Evolutionary conservation across 2,113 vertebrate species (phyloP), one percentile per base, ranked within the genome.

Genomic region (Leucopsar rothschildi): DNA sequence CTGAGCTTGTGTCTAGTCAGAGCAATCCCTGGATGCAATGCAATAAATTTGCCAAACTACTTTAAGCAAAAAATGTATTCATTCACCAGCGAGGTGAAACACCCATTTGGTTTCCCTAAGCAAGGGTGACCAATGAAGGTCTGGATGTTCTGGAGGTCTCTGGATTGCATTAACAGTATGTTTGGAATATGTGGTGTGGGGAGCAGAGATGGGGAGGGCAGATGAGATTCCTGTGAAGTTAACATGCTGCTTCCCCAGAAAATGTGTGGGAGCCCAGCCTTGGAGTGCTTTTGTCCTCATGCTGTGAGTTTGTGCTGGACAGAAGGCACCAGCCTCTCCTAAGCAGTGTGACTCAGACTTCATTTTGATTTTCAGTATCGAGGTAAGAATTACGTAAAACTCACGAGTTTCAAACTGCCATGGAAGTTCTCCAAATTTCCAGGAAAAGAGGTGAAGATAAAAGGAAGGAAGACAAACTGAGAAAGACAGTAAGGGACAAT

Each of bases 21-120:
- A 90, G 28, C 55, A 90, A 42, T 35, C 45, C 45, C 9, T 45
- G n/a, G 15, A 35, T 39, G n/a, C 27, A 50, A 63, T 1, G 4
- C 28, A 80, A 73, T 59, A 60, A 40, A 82, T 88, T 50, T 72
- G 2, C 50, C 9, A 12, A 72, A 57, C 5, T 76, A 9, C 49
- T 88, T 28, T 50, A 72, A 72, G 37, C 0, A 0, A 75, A 42
- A 69, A 77, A 42, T 8, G 11, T 27, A 21, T 76, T 82, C 80
- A 55, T 69, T 93, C 79, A 57, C 25, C 31, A 65, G 15, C 0
- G 0, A 80, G 23, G 33, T 59, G 23, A 83, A 82, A 82, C 94
- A 35, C 33, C 35, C 0, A 0, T 29, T 33, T 2, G 2, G 6
- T 69, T 92, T 77, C 19, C 29, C 14, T 3, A 39, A 21, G 24